These are phyloP conservation scores for Helicorthomorpha holstii DNA, from an alignment of 1,140 invertebrate genomes.

Conservation along the genomic window DNA sequence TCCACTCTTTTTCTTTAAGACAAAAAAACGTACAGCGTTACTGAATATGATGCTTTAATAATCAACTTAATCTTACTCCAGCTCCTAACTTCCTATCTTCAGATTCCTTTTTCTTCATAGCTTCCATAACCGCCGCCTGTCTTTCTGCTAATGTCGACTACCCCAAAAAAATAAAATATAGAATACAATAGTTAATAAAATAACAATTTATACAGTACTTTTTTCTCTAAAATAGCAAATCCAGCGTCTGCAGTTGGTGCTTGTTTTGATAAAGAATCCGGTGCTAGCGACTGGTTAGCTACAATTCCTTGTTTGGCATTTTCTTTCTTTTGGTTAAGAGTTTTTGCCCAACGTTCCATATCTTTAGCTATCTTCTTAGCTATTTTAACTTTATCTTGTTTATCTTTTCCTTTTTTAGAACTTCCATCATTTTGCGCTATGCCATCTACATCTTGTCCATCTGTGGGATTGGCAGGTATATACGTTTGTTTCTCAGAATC, in stretches of 20 bases:
- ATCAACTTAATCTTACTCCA: background rate
- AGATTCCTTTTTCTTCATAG: conserved; percentile 6
- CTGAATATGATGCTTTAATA: background rate
- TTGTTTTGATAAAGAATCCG: conserved; percentile 13
- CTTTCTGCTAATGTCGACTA: conserved; percentile 3
- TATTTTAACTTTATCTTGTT: conserved; percentile 85
- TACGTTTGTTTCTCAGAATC: conserved; percentile 65
- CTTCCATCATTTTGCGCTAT: conserved; percentile 11
- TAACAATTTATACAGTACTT: conserved; percentile 13
- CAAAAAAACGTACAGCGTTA: background rate
- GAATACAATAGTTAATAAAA: conserved; percentile 5
- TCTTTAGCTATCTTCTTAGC: conserved; percentile 95
- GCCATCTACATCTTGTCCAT: conserved; percentile 1
- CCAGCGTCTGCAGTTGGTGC: conserved; percentile 69
- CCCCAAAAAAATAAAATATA: background rate
- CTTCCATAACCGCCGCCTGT: conserved; percentile 7
- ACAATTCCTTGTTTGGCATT: conserved; percentile 46
- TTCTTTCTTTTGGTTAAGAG: conserved; percentile 92
- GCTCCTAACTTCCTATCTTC: conserved; percentile 5
- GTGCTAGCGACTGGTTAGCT: conserved; percentile 5
- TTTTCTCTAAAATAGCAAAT: conserved; percentile 66
- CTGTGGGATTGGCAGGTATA: conserved; percentile 36
- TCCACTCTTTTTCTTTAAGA: background rate
- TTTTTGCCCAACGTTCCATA: conserved; percentile 94
- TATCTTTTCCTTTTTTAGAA: conserved; percentile 21